Evolutionary conservation across 2,113 vertebrate genomes (phyloP).

Genomic region (Percina caprodes): DNA sequence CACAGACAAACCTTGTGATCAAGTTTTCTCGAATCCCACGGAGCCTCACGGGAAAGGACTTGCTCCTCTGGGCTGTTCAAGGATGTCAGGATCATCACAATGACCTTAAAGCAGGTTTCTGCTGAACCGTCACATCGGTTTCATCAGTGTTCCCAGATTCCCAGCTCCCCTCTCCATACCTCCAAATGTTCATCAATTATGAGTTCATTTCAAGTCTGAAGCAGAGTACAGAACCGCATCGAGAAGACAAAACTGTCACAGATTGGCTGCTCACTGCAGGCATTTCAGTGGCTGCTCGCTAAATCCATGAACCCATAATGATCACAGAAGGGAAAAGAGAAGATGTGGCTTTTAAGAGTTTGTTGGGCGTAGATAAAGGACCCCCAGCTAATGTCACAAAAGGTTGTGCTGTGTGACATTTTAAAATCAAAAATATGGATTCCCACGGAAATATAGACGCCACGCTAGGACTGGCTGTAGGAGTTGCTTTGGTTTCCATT

Average conservation of each 20-base stretch:
- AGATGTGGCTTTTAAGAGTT: slow-evolving; percentile 12
- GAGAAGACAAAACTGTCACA: neutral
- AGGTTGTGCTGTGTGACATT: slow-evolving; percentile 35
- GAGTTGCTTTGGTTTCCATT: slow-evolving; percentile 98
- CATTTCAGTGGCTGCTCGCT: neutral
- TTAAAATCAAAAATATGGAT: slow-evolving; percentile 24
- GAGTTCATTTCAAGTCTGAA: slow-evolving; percentile 55
- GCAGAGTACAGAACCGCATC: neutral
- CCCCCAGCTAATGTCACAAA: slow-evolving; percentile 13
- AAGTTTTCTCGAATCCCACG: slow-evolving; percentile 70
- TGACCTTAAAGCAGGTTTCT: slow-evolving; percentile 40
- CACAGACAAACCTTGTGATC: slow-evolving; percentile 63
- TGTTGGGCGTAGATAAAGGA: neutral
- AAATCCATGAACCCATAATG: slow-evolving; percentile 28
- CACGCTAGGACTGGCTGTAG: slow-evolving; percentile 93
- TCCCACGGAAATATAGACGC: neutral
- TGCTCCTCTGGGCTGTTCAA: slow-evolving; percentile 75
- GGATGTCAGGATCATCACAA: slow-evolving; percentile 77
- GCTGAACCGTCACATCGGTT: slow-evolving; percentile 17
- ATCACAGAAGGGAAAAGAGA: slow-evolving; percentile 30
- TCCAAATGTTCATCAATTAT: slow-evolving; percentile 42
- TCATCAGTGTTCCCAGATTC: neutral
- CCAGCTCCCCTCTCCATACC: neutral
- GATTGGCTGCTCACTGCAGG: slow-evolving; percentile 5
- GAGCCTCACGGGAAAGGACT: slow-evolving; percentile 41